These are phyloP conservation scores for Dipodomys stephensi DNA, from an alignment of 2,113 vertebrate species.

Conservation along the genomic window DNA sequence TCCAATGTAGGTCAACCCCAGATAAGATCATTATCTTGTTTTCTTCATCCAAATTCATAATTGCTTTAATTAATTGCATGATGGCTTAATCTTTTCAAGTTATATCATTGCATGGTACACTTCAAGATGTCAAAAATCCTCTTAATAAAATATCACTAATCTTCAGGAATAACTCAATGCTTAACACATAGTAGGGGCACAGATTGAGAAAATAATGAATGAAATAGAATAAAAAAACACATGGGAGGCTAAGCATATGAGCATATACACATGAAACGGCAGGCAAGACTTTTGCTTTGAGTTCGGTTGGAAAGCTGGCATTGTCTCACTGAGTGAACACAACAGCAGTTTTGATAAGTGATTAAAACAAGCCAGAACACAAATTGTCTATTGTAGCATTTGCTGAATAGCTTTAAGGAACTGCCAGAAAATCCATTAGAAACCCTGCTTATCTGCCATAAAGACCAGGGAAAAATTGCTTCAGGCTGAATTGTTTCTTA, in stretches of 20 bases:
- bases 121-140: not conserved
- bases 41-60: not conserved
- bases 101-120: not conserved
- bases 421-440: slow-evolving; percentile 70
- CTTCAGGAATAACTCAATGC: not conserved
- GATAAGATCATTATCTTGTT: not conserved
- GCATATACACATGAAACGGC: not conserved
- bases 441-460: slow-evolving; percentile 7
- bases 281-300: not conserved
- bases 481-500: slow-evolving; percentile 35
- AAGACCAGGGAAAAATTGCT: not conserved
- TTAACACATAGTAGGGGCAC: not conserved
- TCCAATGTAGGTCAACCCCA: not conserved
- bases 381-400: slow-evolving; percentile 41
- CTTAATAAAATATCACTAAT: not conserved
- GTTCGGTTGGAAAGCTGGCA: slow-evolving; percentile 19
- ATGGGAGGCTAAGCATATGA: not conserved
- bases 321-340: not conserved
- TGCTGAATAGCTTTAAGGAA: slow-evolving; percentile 13
- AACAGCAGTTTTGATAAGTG: slow-evolving; percentile 34
- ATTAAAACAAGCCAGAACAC: slow-evolving; percentile 49
- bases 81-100: not conserved
- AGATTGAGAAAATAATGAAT: not conserved
- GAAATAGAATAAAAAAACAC: not conserved
- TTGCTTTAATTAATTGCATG: not conserved